Percentiles rank a stretch among this genome's conserved stretches.
These are phyloP conservation scores for Dasyornis broadbenti DNA, from an alignment of 2,113 vertebrate genomes.

Conservation along the genomic window DNA sequence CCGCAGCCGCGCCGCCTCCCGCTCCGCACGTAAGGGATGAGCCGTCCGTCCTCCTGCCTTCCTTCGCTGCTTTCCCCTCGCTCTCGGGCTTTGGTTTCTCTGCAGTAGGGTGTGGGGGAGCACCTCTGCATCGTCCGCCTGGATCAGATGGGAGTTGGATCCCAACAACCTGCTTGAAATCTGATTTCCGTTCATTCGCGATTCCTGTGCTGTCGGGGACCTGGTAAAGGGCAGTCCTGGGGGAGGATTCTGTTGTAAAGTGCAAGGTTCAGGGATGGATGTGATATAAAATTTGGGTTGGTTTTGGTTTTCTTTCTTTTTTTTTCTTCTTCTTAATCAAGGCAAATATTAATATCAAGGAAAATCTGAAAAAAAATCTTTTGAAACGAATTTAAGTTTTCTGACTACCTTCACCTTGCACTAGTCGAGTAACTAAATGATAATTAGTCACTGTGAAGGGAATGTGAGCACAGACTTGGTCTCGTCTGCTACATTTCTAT, in stretches of 20 bases:
- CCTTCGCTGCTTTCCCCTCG: neutral
- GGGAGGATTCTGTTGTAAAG: neutral
- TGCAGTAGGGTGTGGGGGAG: rapidly evolving
- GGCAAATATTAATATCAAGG: neutral
- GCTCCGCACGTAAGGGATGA: slow-evolving; percentile 27
- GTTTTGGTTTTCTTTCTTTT: neutral
- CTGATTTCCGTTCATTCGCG: rapidly evolving
- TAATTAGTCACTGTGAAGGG: too few species aligned
- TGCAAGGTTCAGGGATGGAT: neutral
- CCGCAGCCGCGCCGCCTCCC: neutral
- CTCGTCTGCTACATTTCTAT: rapidly evolving
- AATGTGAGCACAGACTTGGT: rapidly evolving
- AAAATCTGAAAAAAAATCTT: neutral
- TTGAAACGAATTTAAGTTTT: rapidly evolving
- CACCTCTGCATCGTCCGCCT: neutral
- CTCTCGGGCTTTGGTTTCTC: neutral
- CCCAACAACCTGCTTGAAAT: neutral
- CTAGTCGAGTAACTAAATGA: too few species aligned
- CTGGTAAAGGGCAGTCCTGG: too few species aligned
- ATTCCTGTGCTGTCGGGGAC: neutral
- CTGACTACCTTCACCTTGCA: rapidly evolving
- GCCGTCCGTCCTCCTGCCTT: neutral
- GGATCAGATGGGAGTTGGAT: neutral
- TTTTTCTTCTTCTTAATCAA: too few species aligned
- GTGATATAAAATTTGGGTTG: too few species aligned